Base-by-base conservation (phyloP, 2,113 vertebrate genomes). In the Silurus glanis region DNA sequence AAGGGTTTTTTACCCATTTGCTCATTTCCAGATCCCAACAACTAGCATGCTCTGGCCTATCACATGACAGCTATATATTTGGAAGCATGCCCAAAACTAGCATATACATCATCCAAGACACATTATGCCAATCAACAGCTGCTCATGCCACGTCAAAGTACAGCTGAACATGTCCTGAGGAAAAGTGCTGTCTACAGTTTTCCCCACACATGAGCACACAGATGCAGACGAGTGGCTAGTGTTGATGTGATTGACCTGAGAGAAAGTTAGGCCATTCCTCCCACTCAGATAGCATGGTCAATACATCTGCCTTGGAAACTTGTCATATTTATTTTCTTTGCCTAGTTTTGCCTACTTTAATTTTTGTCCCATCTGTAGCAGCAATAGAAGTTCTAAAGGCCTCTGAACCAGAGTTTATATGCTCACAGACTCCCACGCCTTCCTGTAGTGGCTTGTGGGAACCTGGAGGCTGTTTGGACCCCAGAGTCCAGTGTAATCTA, bases 401-500 rank as follows among this genome's bases (percentile, higher is more conserved):
- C 55, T 66, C 75, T 14, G 25, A 49, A 53, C 58, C 19, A 19
- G 6, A 71, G 19, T 58, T 55, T 80, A 59, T n/a, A 61, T 4
- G 47, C 28, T 55, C 25, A 19, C 13, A 71, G 62, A 59, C 51
- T 69, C 84, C 76, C 76, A 80, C 61, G 53, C 49, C 25, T 71
- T 80, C 62, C 49, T 79, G 45, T 49, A 16, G 23, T 23, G 62
- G 13, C 61, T 82, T 82, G 61, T 64, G 84, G 76, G 62, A 64
- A 80, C 17, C 51, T 56, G 51, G 75, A 66, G 62, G 25, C 49
- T 80, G 75, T 85, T 80, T 56, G 49, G 75, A 47, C 61, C 61
- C 84, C 25, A 45, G 84, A 67, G 61, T 79, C 59, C 19, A 80
- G 75, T 8, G 23, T 56, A 80, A 80, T 85, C 84, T 58, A 67